Percentiles rank a stretch among this genome's conserved stretches.
Evolutionary conservation across 1,140 invertebrate genomes (phyloP).

Genomic region (Tetramorium parvispinum): DNA sequence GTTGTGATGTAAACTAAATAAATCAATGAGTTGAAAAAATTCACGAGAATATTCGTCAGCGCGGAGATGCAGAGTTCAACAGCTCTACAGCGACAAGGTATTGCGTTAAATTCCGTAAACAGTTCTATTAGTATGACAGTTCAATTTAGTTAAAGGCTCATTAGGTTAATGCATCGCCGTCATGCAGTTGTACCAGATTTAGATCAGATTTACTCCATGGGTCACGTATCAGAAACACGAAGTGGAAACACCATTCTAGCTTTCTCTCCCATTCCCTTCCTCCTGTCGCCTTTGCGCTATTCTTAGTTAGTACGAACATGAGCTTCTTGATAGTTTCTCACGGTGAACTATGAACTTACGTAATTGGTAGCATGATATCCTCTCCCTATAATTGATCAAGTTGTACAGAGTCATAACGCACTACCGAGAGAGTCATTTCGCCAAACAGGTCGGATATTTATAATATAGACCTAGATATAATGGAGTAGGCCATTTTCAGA

Average conservation of each 20-base stretch:
- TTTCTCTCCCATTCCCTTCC: not conserved
- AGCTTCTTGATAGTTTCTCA: constrained; percentile 56
- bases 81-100: not conserved
- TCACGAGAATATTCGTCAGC: not conserved
- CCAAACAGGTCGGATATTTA: not conserved
- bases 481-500: not conserved
- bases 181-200: constrained; percentile 53
- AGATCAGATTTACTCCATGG: constrained; percentile 40
- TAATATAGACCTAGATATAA: not conserved
- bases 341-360: constrained; percentile 54
- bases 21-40: not conserved
- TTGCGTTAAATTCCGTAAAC: constrained; percentile 8
- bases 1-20: not conserved
- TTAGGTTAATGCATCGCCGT: constrained; percentile 59
- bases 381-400: constrained; percentile 53
- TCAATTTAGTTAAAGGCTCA: constrained; percentile 66
- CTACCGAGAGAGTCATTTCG: not conserved
- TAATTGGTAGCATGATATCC: constrained; percentile 66
- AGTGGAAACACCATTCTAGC: constrained; percentile 55
- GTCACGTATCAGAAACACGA: constrained; percentile 52
- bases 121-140: constrained; percentile 49
- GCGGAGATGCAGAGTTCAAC: not conserved
- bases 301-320: constrained; percentile 58
- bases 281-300: not conserved
- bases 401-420: constrained; percentile 25